Base-by-base conservation (phyloP, 2,113 vertebrate species). In the Gorsachius goisagi region DNA sequence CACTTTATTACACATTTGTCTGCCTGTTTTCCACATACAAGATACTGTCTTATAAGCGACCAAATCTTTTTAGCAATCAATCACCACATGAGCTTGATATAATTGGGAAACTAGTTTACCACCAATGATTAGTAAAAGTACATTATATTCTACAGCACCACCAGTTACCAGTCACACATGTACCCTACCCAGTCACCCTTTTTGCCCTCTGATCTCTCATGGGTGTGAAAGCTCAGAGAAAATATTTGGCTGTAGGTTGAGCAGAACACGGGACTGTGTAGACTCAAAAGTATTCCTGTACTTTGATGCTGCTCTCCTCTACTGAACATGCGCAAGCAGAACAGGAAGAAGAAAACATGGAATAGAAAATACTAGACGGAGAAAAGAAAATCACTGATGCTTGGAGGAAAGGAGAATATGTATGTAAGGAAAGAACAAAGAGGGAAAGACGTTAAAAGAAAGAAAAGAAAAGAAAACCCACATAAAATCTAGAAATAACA, bases 381-480 rank as follows among this genome's bases (percentile, higher is more conserved):
- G 79, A 73, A 89, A 67, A 53, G 19, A 66, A 93, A 78, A 84
- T 35, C 45, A 28, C 19, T 26, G 14, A 67, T 66, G 47, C 18
- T 16, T 52, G n/a, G 49, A 81, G 35, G 49, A 75, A 77, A 85
- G 58, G 33, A 88, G 32, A 59, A 87, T 74, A 37, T 11, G 5
- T 17, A 18, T 8, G 32, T 14, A n/a, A 60, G 47, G 32, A 60
- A 90, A 76, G 53, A 89, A 26, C 13, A 49, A 24, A 50, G n/a
- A 79, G 45, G 35, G 15, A 67, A 63, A 74, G 7, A 55, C 7
- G 39, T 62, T 86, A 64, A 71, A 71, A 52, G 64, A 68, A 52
- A 52, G 32, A 55, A 5, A 52, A 52, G 32, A 55, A 5, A 50
- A 35, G 3, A 27, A 67, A 83, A 27, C 0, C 0, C 0, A 7